Conservation (phyloP, 2,113 vertebrate species). For the Aegypius monachus region DNA sequence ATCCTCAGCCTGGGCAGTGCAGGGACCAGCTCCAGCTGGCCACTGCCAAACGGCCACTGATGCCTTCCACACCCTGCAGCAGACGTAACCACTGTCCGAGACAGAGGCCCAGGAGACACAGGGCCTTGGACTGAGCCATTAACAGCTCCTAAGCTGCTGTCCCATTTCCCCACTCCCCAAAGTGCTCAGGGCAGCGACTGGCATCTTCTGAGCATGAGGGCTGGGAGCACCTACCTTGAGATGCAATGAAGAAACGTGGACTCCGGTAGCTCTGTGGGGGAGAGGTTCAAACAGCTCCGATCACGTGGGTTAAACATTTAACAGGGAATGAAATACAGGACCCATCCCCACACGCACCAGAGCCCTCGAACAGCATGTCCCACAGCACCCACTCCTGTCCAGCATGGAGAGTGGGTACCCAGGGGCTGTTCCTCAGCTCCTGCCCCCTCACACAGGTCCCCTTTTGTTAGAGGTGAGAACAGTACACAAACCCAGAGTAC, state of each 20-base stretch:
- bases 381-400: background rate
- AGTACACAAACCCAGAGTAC: background rate
- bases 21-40: background rate
- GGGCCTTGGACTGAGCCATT: background rate
- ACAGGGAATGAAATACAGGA: background rate
- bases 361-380: background rate
- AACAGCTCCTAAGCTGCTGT: background rate
- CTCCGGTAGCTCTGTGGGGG: constrained; percentile 44
- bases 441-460: background rate
- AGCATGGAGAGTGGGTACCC: background rate
- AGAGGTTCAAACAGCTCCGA: background rate
- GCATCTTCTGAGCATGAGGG: background rate
- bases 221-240: constrained; percentile 55
- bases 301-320: background rate
- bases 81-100: background rate
- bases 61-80: background rate
- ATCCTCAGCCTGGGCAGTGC: background rate
- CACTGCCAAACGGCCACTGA: background rate
- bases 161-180: background rate
- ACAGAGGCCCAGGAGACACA: background rate
- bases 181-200: background rate
- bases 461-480: background rate
- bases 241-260: constrained; percentile 57
- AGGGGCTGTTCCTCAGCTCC: background rate
- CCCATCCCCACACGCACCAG: background rate